A percentile compares a stretch with the other conserved stretches of the same genome.
These are phyloP conservation scores for Alectoris magna DNA, from an alignment of 2,797 vertebrate genomes.

Conservation along the genomic window DNA sequence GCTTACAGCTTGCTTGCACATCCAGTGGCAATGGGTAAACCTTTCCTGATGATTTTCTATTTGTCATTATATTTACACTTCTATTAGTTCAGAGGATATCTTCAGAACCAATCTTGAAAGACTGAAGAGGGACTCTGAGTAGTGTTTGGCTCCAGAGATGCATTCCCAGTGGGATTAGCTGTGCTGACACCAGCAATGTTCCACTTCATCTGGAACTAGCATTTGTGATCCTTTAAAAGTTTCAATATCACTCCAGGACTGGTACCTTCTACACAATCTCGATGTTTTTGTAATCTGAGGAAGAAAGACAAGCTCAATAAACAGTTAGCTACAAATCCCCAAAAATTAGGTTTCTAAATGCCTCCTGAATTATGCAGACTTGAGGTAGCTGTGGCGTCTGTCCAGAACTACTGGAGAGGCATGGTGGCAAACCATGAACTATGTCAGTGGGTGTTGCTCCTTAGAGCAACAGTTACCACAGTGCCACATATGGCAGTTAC, in stretches of 20 bases:
- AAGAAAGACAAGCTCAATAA: neutral
- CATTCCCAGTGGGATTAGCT: neutral
- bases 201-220: neutral
- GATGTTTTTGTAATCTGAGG: neutral
- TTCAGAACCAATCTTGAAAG: neutral
- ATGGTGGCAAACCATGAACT: neutral
- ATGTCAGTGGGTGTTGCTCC: neutral
- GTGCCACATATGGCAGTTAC: accelerated
- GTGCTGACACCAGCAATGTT: neutral
- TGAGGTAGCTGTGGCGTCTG: neutral
- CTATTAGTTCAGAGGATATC: neutral
- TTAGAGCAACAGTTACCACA: neutral
- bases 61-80: neutral
- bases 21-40: neutral
- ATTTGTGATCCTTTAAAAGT: neutral
- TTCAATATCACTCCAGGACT: neutral
- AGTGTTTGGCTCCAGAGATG: neutral
- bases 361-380: neutral
- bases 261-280: neutral
- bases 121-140: neutral
- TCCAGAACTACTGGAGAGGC: neutral
- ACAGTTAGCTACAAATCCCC: neutral
- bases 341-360: neutral
- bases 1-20: neutral
- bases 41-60: neutral